Base-by-base conservation (phyloP, 2,888 invertebrate species). In the Stenotaenia linearis region DNA sequence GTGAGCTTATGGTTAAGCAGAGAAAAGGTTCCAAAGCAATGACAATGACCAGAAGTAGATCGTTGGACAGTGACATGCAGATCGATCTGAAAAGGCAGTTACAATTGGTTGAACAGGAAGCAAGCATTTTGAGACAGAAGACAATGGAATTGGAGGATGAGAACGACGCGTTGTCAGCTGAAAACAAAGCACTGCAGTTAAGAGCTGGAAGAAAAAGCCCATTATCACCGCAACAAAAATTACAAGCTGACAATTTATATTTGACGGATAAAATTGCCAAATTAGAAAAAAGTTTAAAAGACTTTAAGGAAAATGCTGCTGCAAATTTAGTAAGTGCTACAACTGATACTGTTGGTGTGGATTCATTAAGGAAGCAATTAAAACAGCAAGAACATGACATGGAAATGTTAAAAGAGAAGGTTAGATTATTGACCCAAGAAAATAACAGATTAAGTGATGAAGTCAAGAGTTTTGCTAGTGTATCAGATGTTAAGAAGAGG, bases 61-160 rank as follows among this genome's bases (percentile, higher is more conserved):
- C 86, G 2, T 81, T 87, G 32, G 87, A 87, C 80, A 84, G 83
- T 32, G 86, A 86, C 77, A 75, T 78, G 23, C 82, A 79, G 45
- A 37, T 92, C 10, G 93, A 93, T 85, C 85, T 92, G 75, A 92
- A 91, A 85, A 87, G 92, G 79, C 93, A 94, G 85, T 87, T 94
- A 74, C 92, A 92, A 87, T 89, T 92, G 0, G 90, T 93, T 78
- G 93, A 93, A 85, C 92, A 93, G 86, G 94, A 94, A 87, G 91
- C 91, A 1, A 88, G 88, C 78, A 90, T 92, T 77, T 86, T 93
- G 78, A 88, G 92, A 82, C 88, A 89, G 32, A 93, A 92, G 80
- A 82, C 85, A 74, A 81, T 82, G 6, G 83, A 84, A 21, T 78
- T 94, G 28, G 93, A 94, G 87, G 87, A 87, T 40, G 93, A 94